These are phyloP conservation scores for Cyclina sinensis DNA, from an alignment of 1,140 invertebrate genomes.

Conservation along the genomic window DNA sequence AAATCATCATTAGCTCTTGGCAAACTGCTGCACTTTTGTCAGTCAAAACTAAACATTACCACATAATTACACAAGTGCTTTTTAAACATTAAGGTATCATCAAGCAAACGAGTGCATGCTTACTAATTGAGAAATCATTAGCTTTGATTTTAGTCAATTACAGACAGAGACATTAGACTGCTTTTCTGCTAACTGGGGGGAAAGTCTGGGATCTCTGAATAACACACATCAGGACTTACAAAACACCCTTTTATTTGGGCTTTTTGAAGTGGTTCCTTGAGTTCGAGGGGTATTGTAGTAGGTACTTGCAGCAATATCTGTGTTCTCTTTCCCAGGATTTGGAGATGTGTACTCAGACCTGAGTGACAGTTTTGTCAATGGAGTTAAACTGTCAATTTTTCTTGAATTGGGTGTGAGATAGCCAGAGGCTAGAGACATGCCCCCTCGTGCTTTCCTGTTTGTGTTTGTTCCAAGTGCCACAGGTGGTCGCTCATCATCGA, in stretches of 20 bases:
- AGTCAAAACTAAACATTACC: too few relatives aligned
- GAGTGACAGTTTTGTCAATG: slow-evolving; percentile 16
- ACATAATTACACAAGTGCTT: too few relatives aligned
- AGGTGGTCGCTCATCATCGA: background rate
- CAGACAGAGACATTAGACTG: too few relatives aligned
- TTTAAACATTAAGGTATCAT: too few relatives aligned
- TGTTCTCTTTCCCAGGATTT: background rate
- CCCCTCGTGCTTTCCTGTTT: slow-evolving; percentile 50
- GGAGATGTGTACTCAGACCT: slow-evolving; percentile 34
- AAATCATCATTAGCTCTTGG: too few relatives aligned
- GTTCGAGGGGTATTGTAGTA: slow-evolving; percentile 4
- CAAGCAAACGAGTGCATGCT: too few relatives aligned
- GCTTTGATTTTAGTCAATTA: too few relatives aligned
- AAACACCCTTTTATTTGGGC: slow-evolving; percentile 39
- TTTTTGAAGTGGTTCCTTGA: background rate
- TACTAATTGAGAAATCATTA: too few relatives aligned
- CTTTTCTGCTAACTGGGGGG: too few relatives aligned
- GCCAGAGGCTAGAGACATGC: slow-evolving; percentile 56
- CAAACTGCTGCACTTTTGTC: too few relatives aligned
- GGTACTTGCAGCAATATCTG: background rate
- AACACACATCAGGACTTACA: slow-evolving; percentile 40
- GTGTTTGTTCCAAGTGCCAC: slow-evolving; percentile 24
- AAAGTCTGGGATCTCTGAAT: too few relatives aligned
- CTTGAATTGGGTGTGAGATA: slow-evolving; percentile 48
- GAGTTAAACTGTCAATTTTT: slow-evolving; percentile 22